phyloP scores from a whole-genome alignment of 2,113 vertebrate genomes.

The Desmodus rotundus region DNA sequence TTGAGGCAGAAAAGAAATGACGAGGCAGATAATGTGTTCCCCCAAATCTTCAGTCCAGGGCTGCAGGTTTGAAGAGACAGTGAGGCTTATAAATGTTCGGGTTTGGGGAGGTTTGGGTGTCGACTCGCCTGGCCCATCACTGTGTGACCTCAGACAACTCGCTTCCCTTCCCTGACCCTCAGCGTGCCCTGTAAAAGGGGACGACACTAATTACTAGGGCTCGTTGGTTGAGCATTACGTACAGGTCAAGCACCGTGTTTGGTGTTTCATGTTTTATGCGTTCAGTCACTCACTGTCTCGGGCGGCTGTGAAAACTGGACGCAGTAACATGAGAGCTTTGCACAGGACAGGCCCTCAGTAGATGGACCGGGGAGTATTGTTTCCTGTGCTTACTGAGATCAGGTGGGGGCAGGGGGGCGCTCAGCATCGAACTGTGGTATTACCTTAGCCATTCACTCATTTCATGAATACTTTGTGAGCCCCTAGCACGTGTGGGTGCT shows the following conservation, averaged over 20 bases:
- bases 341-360: fast-evolving
- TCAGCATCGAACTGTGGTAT: neutral
- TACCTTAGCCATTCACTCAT: neutral
- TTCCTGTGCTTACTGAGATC: neutral
- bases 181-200: neutral
- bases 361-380: fast-evolving
- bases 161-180: neutral
- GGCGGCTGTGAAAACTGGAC: neutral
- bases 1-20: neutral
- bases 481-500: neutral
- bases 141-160: neutral
- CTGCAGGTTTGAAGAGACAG: neutral
- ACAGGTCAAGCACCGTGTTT: neutral
- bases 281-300: neutral
- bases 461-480: neutral
- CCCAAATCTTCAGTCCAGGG: neutral
- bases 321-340: neutral
- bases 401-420: neutral
- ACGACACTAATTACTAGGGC: neutral
- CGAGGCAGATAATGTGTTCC: neutral
- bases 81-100: neutral
- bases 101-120: neutral
- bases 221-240: neutral
- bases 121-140: neutral
- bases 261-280: neutral